phyloP scores from a whole-genome alignment of 2,888 invertebrate genomes.

The Metallyticus violacea region DNA sequence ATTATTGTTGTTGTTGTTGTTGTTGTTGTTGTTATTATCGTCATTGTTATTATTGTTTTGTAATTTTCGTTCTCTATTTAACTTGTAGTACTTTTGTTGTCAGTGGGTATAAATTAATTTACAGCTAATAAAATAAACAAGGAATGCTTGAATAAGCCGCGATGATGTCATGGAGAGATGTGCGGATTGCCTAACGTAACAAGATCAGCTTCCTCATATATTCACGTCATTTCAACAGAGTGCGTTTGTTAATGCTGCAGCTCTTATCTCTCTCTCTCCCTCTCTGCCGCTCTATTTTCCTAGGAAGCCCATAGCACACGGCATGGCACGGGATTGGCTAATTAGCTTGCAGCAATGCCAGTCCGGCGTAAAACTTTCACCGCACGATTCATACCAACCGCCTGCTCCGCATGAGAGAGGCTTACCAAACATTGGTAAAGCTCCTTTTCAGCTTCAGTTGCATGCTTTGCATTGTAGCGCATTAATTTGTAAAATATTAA shows the following conservation, averaged over 20 bases:
- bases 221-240: background rate
- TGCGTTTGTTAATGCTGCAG: background rate
- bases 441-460: too few species aligned
- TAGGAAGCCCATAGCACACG: background rate
- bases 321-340: background rate
- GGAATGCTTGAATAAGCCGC: too few species aligned
- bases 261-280: background rate
- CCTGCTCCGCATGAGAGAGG: background rate
- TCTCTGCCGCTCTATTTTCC: background rate
- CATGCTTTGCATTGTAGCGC: too few species aligned
- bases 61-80: background rate
- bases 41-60: background rate
- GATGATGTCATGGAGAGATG: too few species aligned
- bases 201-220: background rate
- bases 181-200: background rate
- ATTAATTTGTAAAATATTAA: too few species aligned
- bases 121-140: too few species aligned
- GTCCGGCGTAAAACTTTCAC: background rate
- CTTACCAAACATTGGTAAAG: too few species aligned
- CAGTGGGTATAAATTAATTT: too few species aligned
- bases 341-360: background rate
- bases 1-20: background rate
- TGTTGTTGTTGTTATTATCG: background rate
- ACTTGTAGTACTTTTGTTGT: too few species aligned
- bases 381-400: background rate